Conservation (phyloP, 2,113 vertebrate genomes). For the Mus pahari region DNA sequence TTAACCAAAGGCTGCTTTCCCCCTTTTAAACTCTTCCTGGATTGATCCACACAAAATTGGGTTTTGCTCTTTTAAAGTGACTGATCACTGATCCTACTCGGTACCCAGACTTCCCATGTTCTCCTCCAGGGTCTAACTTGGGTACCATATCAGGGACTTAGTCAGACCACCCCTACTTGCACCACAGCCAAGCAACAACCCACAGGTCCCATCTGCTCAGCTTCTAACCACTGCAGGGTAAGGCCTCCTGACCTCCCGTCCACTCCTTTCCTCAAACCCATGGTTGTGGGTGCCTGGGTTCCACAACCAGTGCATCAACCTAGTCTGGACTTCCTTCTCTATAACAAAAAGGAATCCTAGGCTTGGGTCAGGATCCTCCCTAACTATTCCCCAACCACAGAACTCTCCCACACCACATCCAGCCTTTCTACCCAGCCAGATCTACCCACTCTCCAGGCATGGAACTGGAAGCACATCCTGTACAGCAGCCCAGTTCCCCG, state of each 20-base stretch:
- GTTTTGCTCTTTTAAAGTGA: neutral
- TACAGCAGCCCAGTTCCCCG: neutral
- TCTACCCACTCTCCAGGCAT: neutral
- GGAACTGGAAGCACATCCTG: neutral
- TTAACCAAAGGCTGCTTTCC: neutral
- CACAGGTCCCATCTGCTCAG: neutral
- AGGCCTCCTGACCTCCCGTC: neutral
- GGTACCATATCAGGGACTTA: neutral
- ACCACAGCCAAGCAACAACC: neutral
- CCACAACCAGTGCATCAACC: neutral
- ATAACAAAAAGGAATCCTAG: neutral
- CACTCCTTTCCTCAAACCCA: neutral
- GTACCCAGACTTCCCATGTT: neutral
- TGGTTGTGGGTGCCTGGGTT: neutral
- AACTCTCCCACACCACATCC: neutral
- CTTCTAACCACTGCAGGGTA: neutral
- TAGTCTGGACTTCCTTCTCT: neutral
- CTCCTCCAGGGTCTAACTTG: neutral
- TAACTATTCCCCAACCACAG: neutral
- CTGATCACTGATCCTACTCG: neutral
- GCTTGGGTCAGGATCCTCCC: neutral
- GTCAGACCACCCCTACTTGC: neutral
- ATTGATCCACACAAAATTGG: neutral
- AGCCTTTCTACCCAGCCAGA: neutral
- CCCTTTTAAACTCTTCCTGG: neutral